A percentile compares a stretch with the other conserved stretches of the same genome.
phyloP scores from a whole-genome alignment of 1,140 invertebrate species.

The Brachionus rubens region DNA sequence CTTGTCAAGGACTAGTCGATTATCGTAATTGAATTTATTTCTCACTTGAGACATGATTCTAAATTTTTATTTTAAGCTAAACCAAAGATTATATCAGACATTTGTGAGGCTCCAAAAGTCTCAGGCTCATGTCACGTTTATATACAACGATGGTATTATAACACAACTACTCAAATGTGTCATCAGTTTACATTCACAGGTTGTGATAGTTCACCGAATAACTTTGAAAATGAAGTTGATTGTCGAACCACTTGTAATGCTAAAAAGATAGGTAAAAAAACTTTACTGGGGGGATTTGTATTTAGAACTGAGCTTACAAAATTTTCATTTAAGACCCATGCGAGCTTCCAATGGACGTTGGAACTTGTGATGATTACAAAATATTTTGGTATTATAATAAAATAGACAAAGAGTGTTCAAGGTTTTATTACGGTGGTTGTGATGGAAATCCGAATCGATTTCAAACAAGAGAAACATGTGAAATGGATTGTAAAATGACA shows the following conservation, averaged over 20 bases:
- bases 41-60: background rate
- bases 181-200: slow-evolving; percentile 90
- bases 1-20: slow-evolving; percentile 10
- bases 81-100: slow-evolving; percentile 61
- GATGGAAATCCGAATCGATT: slow-evolving; percentile 60
- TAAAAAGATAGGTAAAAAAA: slow-evolving; percentile 16
- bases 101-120: slow-evolving; percentile 74
- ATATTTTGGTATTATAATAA: slow-evolving; percentile 38
- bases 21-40: background rate
- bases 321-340: slow-evolving; percentile 42
- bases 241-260: slow-evolving; percentile 72
- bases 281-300: too few species aligned
- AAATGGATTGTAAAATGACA: slow-evolving; percentile 29
- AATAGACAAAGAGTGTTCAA: background rate
- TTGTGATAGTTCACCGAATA: slow-evolving; percentile 82
- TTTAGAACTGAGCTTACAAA: too few species aligned
- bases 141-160: slow-evolving; percentile 78
- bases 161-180: slow-evolving; percentile 77
- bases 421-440: slow-evolving; percentile 55
- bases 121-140: slow-evolving; percentile 70
- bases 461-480: slow-evolving; percentile 73
- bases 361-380: slow-evolving; percentile 44
- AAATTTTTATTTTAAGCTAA: background rate
- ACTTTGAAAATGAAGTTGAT: slow-evolving; percentile 76
- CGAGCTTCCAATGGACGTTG: background rate